A percentile compares a stretch with the other conserved stretches of the same genome.
phyloP scores from a whole-genome alignment of 92 coral and sea anemone species.

The Epizoanthus rinbou region DNA sequence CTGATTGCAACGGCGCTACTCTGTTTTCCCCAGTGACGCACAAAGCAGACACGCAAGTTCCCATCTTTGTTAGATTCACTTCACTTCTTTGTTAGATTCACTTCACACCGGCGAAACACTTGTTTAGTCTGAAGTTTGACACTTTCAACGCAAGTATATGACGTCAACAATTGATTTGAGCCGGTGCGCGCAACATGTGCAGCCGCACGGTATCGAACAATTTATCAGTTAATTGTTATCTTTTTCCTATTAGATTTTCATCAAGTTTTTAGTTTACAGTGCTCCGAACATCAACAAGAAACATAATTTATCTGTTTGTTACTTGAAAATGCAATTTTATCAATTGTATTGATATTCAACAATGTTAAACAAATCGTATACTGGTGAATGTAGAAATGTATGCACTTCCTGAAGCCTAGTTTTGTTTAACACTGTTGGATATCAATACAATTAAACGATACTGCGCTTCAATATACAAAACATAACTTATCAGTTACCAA shows the following conservation, averaged over 20 bases:
- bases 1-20: not conserved
- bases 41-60: not conserved
- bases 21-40: not conserved
- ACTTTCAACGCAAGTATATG: not conserved
- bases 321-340: too few species aligned
- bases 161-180: constrained; percentile 26
- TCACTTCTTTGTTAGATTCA: not conserved
- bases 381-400: too few species aligned
- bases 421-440: too few species aligned
- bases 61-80: not conserved
- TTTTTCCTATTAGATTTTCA: not conserved
- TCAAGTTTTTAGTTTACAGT: not conserved
- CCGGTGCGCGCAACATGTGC: not conserved
- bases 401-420: too few species aligned
- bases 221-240: too few species aligned
- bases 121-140: not conserved
- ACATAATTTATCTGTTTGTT: too few species aligned
- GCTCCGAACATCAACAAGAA: too few species aligned
- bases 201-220: not conserved
- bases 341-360: too few species aligned
- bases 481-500: too few species aligned
- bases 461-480: too few species aligned
- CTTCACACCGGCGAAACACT: not conserved
- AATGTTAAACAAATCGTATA: too few species aligned
- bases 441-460: too few species aligned